These are phyloP conservation scores for Protaetia brevitarsis DNA, from an alignment of 1,140 invertebrate genomes.

Conservation along the genomic window DNA sequence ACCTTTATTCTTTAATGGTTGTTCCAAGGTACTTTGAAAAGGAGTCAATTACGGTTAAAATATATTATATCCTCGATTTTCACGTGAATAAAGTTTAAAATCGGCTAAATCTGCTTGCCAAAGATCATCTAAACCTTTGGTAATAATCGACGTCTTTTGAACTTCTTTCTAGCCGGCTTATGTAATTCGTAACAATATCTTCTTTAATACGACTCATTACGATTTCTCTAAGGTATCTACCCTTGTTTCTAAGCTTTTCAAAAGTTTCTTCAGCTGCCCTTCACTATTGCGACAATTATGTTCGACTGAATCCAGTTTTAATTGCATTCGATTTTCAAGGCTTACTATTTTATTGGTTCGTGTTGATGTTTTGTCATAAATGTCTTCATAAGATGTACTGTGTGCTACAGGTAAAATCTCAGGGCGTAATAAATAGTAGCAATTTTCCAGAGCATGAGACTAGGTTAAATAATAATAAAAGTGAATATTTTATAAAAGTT, in stretches of 20 bases:
- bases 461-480: no score
- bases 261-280: neutral
- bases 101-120: constrained; percentile 50
- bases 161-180: constrained; percentile 44
- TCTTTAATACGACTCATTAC: neutral
- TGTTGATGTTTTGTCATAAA: no score
- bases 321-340: no score
- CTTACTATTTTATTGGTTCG: no score
- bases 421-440: no score
- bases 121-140: constrained; percentile 46
- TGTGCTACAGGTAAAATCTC: no score
- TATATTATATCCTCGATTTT: constrained; percentile 49
- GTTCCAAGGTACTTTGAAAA: constrained; percentile 52
- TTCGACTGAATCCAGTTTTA: neutral
- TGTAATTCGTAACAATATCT: constrained; percentile 44
- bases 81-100: constrained; percentile 40
- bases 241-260: neutral
- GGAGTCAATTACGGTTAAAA: constrained; percentile 51
- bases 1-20: constrained; percentile 51
- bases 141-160: constrained; percentile 40
- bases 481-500: no score
- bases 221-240: constrained; percentile 13
- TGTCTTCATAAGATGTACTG: no score
- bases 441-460: no score
- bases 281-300: no score